Evolutionary conservation across 2,797 vertebrate genomes (phyloP).

Genomic region (Acanthis flammea): DNA sequence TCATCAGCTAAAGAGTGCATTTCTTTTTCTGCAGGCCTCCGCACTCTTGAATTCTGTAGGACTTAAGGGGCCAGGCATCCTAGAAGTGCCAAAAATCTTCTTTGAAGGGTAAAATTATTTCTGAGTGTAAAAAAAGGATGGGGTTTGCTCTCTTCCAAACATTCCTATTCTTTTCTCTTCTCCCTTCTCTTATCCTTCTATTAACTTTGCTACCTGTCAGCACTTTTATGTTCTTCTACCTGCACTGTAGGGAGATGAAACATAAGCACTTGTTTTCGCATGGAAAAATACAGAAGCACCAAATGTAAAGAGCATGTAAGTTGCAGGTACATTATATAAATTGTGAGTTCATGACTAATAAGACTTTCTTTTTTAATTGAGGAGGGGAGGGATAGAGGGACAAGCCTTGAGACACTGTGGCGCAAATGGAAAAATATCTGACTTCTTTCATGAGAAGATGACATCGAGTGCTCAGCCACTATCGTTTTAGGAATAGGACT

Average conservation of each 20-base stretch:
- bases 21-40: background rate
- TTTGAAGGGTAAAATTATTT: background rate
- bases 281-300: background rate
- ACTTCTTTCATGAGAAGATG: constrained; percentile 10
- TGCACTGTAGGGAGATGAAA: background rate
- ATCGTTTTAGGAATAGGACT: constrained; percentile 42
- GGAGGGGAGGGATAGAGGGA: rapidly evolving
- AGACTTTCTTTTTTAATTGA: background rate
- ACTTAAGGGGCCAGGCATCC: background rate
- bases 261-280: background rate
- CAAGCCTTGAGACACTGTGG: background rate
- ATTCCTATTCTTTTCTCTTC: background rate
- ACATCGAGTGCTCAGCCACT: constrained; percentile 10
- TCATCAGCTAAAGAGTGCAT: background rate
- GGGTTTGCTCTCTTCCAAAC: background rate
- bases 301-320: background rate
- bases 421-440: background rate
- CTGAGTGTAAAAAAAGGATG: background rate
- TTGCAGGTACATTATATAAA: background rate
- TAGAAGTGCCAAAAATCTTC: background rate
- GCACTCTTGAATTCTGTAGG: background rate
- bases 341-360: background rate
- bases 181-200: background rate
- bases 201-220: background rate
- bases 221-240: background rate